Evolutionary conservation across 2,113 vertebrate genomes (phyloP), one percentile per base, ranked within the genome.

Genomic region (Megaceryle maxima): DNA sequence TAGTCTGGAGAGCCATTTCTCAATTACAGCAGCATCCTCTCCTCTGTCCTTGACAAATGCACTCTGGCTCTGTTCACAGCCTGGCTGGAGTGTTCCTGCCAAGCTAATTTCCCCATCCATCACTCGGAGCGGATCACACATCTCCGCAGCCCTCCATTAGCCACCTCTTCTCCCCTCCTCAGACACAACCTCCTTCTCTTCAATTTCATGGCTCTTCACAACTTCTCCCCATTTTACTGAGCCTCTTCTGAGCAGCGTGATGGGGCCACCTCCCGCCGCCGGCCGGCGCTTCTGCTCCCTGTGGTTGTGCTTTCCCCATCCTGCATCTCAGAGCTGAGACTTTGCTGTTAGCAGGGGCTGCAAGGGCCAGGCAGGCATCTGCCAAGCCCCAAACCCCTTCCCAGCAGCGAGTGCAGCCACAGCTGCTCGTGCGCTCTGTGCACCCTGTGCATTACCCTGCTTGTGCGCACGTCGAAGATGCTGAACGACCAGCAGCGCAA

Each of bases 61-160:
- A 80, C 63, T 72, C 75, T 39, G 84, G 91, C 83, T 76, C 87
- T 90, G 68, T 64, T 87, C 68, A n/a, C 87, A 95, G 87, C 74
- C 87, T 66, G 69, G 75, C 87, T 90, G 46, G 74, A 57, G 83
- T 44, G 74, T 72, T 88, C 55, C 91, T 57, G 69, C 79, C 75
- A 75, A 84, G 87, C 50, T 88, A 84, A 87, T 93, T 80, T 81
- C 64, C 69, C 87, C 79, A 88, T 95, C 91, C 87, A 90, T 93
- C 87, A 90, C 78, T 50, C 12, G 43, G 31, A 43, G 73, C n/a
- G 0, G 28, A 79, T 59, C 73, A 59, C 75, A 77, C 72, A 72
- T 69, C 55, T 73, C 72, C 3, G 1, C 79, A 76, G 44, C 68
- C 56, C 18, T 63, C 87, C 91, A 84, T 80, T 66, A 90, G 74